Evolutionary conservation across 2,113 vertebrate genomes (phyloP).

Genomic region (Apus apus): DNA sequence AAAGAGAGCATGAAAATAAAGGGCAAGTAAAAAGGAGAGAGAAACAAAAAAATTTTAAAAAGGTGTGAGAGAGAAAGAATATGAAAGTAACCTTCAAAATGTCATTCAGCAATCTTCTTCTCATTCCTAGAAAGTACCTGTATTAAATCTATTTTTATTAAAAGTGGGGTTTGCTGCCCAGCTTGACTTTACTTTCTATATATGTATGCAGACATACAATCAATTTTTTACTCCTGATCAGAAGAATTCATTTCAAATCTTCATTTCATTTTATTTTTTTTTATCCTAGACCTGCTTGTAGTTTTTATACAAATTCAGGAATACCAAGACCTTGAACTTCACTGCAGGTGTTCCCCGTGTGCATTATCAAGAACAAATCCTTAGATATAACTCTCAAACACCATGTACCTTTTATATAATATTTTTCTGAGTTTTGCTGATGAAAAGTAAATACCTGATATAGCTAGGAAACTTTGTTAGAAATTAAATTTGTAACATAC

Average conservation of each 20-base stretch:
- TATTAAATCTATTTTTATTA: conserved; percentile 76
- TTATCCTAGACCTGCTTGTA: conserved; percentile 26
- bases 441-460: background rate
- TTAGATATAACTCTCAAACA: background rate
- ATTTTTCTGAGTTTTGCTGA: background rate
- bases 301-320: conserved; percentile 57
- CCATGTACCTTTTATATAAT: background rate
- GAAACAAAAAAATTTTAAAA: background rate
- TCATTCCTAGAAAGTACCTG: conserved; percentile 67
- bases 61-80: background rate
- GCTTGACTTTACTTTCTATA: conserved; percentile 40
- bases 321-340: conserved; percentile 70
- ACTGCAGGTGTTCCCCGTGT: conserved; percentile 38
- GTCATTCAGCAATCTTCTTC: conserved; percentile 69
- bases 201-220: background rate
- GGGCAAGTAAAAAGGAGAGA: background rate
- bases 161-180: conserved; percentile 53
- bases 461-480: background rate
- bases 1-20: background rate
- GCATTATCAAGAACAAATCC: conserved; percentile 42
- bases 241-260: conserved; percentile 70
- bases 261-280: conserved; percentile 14
- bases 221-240: conserved; percentile 59
- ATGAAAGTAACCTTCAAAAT: conserved; percentile 73
- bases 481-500: conserved; percentile 1